Evolutionary conservation across 2,113 vertebrate genomes (phyloP).

Genomic region (Scartelaos histophorus): DNA sequence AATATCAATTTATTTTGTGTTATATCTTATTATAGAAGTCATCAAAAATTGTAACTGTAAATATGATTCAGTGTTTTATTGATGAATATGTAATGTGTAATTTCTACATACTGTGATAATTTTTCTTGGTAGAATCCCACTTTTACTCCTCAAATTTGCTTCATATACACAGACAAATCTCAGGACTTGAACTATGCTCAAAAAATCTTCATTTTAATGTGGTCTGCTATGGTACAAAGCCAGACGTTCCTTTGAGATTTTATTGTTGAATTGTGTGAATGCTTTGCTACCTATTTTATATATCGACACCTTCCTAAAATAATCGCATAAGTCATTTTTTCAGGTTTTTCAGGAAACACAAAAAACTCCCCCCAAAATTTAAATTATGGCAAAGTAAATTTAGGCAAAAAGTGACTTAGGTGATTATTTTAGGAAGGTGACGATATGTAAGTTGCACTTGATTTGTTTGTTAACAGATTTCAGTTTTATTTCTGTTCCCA

Average conservation of each 20-base stretch:
- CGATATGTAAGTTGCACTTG: constrained; percentile 4
- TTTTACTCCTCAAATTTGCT: constrained; percentile 21
- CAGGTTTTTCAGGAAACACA: too few relatives aligned
- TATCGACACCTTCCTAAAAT: too few relatives aligned
- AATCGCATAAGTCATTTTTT: too few relatives aligned
- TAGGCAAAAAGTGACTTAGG: too few relatives aligned
- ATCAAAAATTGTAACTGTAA: background rate
- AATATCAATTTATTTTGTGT: background rate
- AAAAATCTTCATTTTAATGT: constrained; percentile 5
- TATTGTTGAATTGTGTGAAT: constrained; percentile 31
- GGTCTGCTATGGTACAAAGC: constrained; percentile 27
- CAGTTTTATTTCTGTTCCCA: constrained; percentile 31
- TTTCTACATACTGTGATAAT: constrained; percentile 35
- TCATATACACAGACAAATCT: constrained; percentile 22
- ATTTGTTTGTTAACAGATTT: constrained; percentile 37
- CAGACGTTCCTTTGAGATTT: constrained; percentile 21
- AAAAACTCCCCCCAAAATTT: too few relatives aligned
- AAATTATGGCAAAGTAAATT: too few relatives aligned
- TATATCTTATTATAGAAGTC: background rate
- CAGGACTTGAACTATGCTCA: background rate
- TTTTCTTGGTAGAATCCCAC: constrained; percentile 23
- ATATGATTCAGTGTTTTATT: background rate
- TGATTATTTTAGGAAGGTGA: too few relatives aligned
- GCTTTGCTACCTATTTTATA: constrained; percentile 45
- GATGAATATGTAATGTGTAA: constrained; percentile 11